Conservation (phyloP, 2,888 invertebrate species). For the Encarsia formosa region DNA sequence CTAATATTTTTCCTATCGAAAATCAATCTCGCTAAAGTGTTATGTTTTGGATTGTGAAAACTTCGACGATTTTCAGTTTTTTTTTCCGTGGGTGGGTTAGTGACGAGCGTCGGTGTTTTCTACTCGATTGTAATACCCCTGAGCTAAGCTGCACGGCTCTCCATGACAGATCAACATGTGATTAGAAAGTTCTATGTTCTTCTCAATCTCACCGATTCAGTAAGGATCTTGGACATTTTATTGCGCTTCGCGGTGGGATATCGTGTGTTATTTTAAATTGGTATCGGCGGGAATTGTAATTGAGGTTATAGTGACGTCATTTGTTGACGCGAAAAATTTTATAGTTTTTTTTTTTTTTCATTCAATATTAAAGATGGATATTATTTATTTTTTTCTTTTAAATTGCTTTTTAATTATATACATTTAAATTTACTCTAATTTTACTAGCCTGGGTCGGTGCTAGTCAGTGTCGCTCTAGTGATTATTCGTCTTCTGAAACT, state of each 20-base stretch:
- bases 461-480: too few species aligned
- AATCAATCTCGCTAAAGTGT: constrained; percentile 12
- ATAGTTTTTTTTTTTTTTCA: too few species aligned
- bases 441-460: too few species aligned
- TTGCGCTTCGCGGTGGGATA: neutral
- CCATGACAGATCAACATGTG: constrained; percentile 23
- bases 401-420: too few species aligned
- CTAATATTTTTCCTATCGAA: constrained; percentile 1
- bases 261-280: too few species aligned
- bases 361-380: too few species aligned
- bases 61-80: constrained; percentile 19
- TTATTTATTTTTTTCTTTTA: too few species aligned
- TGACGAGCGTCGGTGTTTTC: constrained; percentile 1
- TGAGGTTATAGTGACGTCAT: too few species aligned
- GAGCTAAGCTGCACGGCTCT: neutral
- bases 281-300: neutral
- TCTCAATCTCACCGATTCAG: constrained; percentile 3
- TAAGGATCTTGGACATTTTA: constrained; percentile 8
- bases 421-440: too few species aligned
- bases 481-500: too few species aligned
- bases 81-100: constrained; percentile 24
- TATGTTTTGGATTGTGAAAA: too few species aligned
- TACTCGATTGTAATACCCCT: neutral
- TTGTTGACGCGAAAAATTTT: too few species aligned
- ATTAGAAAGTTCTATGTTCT: constrained; percentile 14